Conservation (phyloP, 2,797 vertebrate species). For the Poecile montanus region DNA sequence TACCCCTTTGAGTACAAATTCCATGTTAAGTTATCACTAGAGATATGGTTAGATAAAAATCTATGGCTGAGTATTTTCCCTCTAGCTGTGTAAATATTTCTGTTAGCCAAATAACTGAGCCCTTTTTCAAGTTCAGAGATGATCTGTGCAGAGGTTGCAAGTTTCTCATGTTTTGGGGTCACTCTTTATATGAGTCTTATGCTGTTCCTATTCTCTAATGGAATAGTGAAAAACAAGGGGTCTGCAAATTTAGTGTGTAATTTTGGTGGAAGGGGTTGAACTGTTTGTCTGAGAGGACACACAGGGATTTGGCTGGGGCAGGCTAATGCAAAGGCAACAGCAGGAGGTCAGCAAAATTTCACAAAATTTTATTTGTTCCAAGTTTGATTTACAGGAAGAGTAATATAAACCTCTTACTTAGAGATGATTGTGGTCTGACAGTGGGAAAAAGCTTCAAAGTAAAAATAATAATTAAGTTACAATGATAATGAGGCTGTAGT, state of each 20-base stretch:
- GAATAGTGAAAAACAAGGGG: neutral
- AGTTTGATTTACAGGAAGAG: neutral
- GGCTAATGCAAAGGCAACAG: neutral
- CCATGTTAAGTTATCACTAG: neutral
- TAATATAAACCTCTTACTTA: neutral
- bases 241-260: neutral
- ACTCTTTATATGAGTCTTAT: neutral
- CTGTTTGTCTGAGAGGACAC: neutral
- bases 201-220: neutral
- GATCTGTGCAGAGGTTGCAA: neutral
- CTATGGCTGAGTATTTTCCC: constrained; percentile 28
- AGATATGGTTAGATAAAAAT: constrained; percentile 41
- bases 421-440: neutral
- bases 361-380: neutral
- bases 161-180: constrained; percentile 36
- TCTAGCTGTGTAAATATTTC: constrained; percentile 45
- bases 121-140: neutral
- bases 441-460: neutral
- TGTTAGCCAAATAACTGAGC: neutral
- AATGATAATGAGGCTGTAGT: neutral
- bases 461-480: constrained; percentile 26
- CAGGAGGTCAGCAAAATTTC: neutral
- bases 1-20: neutral
- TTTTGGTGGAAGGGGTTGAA: neutral
- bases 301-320: neutral